These are phyloP conservation scores for Sebastes steindachneri DNA, from an alignment of 2,797 vertebrate species.

Conservation along the genomic window DNA sequence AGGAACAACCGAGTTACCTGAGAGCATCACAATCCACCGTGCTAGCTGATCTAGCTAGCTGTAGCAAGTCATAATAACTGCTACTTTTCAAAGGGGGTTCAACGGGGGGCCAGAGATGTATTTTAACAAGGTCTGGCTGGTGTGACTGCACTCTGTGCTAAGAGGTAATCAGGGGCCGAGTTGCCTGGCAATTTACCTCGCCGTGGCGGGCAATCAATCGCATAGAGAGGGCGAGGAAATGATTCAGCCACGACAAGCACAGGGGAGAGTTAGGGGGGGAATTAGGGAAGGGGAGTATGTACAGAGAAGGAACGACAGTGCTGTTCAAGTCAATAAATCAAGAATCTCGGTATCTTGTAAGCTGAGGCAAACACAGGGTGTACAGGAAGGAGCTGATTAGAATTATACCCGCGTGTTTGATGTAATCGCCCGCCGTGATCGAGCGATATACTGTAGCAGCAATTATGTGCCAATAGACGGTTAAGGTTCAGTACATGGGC, in stretches of 20 bases:
- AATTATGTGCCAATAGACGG: conserved; percentile 40
- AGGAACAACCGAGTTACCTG: conserved; percentile 50
- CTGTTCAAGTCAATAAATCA: conserved; percentile 80
- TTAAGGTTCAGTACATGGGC: conserved; percentile 14
- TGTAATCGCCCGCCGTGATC: conserved; percentile 59
- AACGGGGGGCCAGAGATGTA: conserved; percentile 78
- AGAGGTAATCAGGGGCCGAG: conserved; percentile 87
- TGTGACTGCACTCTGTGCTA: conserved; percentile 80
- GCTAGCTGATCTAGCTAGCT: conserved; percentile 67
- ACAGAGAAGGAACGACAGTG: conserved; percentile 63
- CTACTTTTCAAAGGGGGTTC: conserved; percentile 74
- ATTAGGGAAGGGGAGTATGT: conserved; percentile 68
- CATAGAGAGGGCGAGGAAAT: conserved; percentile 84
- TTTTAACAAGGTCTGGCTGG: conserved; percentile 83
- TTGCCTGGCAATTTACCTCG: conserved; percentile 85
- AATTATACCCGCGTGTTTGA: conserved; percentile 56
- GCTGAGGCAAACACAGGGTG: conserved; percentile 42
- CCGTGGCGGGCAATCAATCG: conserved; percentile 84
- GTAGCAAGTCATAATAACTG: conserved; percentile 77
- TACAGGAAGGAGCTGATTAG: conserved; percentile 58
- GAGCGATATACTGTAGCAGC: conserved; percentile 21
- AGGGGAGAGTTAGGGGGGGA: conserved; percentile 68
- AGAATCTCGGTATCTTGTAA: conserved; percentile 49
- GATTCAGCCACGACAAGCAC: conserved; percentile 79
- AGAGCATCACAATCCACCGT: conserved; percentile 44